Evolutionary conservation across 2,797 vertebrate species (phyloP), one percentile per base, ranked within the genome.

Genomic region (Thripadectes ignobilis): DNA sequence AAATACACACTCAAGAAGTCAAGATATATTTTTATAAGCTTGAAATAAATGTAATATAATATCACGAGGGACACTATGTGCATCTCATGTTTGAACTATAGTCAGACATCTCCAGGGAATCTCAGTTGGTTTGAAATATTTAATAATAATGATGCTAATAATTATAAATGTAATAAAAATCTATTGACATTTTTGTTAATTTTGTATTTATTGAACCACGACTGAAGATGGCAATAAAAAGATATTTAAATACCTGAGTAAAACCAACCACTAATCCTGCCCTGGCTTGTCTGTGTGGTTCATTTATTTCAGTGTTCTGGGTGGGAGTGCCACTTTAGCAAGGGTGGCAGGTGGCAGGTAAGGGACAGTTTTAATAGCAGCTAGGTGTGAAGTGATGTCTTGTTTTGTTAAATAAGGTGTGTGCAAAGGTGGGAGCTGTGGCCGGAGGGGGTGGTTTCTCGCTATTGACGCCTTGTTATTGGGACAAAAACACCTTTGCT

Each of bases 1-100:
- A 99, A 98, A 99, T 98, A 99, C 98, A 97, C 98, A 98, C 97
- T 98, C 98, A 97, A 98, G 98, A 99, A 98, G 98, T 97, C 97
- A 98, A 98, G 98, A 98, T 99, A 98, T 99, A 98, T 99, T 99
- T 99, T 98, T 99, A 98, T 98, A 98, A 93, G 98, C 98, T 98
- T 97, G 97, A 97, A 96, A 97, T 97, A 98, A 97, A 98, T 98
- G 98, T 98, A 98, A 98, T 98, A 97, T 97, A 97, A 96, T 97
- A 96, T 97, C 96, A n/a, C 86, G 68, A 93, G 97, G 98, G 98
- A 98, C 98, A 98, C 98, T 97, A 98, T 98, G 98, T 98, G 95
- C 96, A 93, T 97, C 97, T 98, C 96, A 95, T 96, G 97, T 98
- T 98, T 97, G 87, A 97, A 89, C 96, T 98, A 96, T 97, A 96